A percentile compares a stretch with the other conserved stretches of the same genome.
phyloP scores from a whole-genome alignment of 2,888 invertebrate genomes.

The Steinernema scapterisci region DNA sequence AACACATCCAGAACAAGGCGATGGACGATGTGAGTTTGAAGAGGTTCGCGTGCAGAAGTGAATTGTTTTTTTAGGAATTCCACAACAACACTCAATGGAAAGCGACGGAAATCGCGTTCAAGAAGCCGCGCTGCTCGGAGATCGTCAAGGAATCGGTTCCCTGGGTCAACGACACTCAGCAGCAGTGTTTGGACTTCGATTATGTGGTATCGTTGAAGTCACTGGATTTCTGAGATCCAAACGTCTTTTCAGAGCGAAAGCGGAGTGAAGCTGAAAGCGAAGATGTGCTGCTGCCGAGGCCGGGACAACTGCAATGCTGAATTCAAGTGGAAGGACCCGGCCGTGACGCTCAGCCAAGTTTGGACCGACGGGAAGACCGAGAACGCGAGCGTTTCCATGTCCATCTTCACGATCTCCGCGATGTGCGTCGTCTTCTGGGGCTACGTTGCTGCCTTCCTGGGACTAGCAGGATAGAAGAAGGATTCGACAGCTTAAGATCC shows the following conservation, averaged over 20 bases:
- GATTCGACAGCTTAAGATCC: too few species aligned
- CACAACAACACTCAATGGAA: conserved; percentile 53
- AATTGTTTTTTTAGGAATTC: conserved; percentile 47
- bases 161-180: conserved; percentile 42
- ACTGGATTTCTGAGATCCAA: background rate
- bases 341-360: conserved; percentile 37
- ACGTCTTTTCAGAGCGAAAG: conserved; percentile 29
- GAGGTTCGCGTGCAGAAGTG: too few species aligned
- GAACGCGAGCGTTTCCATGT: background rate
- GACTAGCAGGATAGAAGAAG: background rate
- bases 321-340: conserved; percentile 48
- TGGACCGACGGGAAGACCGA: background rate
- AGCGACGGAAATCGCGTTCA: conserved; percentile 46
- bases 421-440: background rate
- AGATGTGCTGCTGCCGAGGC: conserved; percentile 55
- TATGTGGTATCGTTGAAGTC: conserved; percentile 22
- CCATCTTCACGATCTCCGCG: background rate
- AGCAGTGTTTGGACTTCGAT: conserved; percentile 43
- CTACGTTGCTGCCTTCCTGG: background rate
- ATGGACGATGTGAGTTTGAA: background rate
- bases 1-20: conserved; percentile 49
- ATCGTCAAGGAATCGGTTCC: conserved; percentile 42
- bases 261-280: conserved; percentile 40
- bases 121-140: conserved; percentile 50
- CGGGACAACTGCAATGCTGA: conserved; percentile 49